Conservation (phyloP, 2,113 vertebrate species). For the Bothrops jararaca region DNA sequence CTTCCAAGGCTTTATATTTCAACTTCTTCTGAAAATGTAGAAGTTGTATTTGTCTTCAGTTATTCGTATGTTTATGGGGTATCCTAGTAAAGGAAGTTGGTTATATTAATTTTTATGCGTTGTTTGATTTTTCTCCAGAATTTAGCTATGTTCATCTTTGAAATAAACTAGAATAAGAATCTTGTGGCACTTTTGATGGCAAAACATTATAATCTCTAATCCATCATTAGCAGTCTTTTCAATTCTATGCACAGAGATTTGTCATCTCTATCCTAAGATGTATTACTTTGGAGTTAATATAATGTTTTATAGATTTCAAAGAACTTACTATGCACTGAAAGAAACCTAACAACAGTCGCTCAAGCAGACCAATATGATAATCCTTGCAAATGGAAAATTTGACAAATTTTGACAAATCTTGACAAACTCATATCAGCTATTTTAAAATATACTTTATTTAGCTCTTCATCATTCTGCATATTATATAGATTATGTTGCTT, state of each 20-base stretch:
- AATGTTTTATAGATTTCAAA: neutral
- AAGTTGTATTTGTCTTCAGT: neutral
- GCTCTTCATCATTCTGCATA: neutral
- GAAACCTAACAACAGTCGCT: neutral
- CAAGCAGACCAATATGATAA: neutral
- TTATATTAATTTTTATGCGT: neutral
- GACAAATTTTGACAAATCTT: neutral
- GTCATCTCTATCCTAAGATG: neutral
- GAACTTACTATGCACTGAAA: neutral
- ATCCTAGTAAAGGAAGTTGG: neutral
- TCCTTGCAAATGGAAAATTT: neutral
- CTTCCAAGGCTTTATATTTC: neutral
- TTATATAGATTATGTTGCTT: neutral
- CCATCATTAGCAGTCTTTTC: neutral
- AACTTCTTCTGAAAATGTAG: neutral
- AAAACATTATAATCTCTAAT: neutral
- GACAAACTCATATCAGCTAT: neutral
- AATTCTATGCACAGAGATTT: neutral
- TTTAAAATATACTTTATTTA: neutral
- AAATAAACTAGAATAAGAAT: neutral
- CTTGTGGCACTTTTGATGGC: neutral
- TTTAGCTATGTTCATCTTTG: neutral
- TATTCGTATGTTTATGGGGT: neutral
- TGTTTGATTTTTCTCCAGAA: neutral
- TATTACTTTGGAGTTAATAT: neutral